phyloP scores from a whole-genome alignment of 2,888 invertebrate genomes.

The Polydrusus cervinus region DNA sequence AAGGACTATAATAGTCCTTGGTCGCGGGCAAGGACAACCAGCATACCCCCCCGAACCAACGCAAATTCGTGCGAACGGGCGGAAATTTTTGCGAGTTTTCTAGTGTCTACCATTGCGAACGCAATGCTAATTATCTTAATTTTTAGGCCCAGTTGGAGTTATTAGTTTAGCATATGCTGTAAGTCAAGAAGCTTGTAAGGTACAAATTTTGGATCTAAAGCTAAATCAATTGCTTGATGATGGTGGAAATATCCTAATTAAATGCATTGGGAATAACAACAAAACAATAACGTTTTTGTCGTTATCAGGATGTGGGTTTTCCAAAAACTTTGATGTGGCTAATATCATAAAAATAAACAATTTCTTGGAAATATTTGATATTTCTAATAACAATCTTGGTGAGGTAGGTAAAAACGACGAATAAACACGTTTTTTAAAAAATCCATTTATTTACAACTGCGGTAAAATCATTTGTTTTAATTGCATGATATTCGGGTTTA shows the following conservation, averaged over 20 bases:
- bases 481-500: too few relatives aligned
- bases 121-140: too few relatives aligned
- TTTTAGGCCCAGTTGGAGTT: constrained; percentile 58
- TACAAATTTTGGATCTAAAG: constrained; percentile 61
- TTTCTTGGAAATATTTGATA: constrained; percentile 63
- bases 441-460: too few relatives aligned
- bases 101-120: too few relatives aligned
- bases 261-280: constrained; percentile 56
- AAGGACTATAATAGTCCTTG: too few relatives aligned
- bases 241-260: constrained; percentile 61
- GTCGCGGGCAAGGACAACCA: too few relatives aligned
- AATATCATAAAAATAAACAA: constrained; percentile 61
- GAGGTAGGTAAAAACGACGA: constrained; percentile 62
- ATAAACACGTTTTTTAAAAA: neutral
- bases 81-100: too few relatives aligned
- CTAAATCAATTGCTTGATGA: constrained; percentile 62
- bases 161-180: constrained; percentile 62
- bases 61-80: too few relatives aligned
- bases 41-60: too few relatives aligned
- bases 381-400: constrained; percentile 67
- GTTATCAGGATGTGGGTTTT: constrained; percentile 65
- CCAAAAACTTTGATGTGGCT: constrained; percentile 58
- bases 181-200: constrained; percentile 56
- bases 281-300: constrained; percentile 59
- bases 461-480: too few relatives aligned